Conservation (phyloP, 1,140 invertebrate species). For the Laupala kohalensis region DNA sequence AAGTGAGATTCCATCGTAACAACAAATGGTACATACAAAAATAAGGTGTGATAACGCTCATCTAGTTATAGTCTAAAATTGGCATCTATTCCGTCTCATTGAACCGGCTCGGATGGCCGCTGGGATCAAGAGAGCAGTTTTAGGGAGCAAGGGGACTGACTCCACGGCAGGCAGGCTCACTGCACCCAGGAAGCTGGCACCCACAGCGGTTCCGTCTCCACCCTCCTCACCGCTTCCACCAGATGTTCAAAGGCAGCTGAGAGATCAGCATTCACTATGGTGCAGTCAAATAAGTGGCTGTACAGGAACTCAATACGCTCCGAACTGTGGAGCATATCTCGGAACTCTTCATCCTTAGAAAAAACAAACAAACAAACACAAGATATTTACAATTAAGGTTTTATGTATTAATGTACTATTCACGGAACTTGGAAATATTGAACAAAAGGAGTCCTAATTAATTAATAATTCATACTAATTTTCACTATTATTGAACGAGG, state of each 20-base stretch:
- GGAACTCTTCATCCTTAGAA: constrained; percentile 78
- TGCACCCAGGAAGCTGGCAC: constrained; percentile 90
- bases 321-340: constrained; percentile 75
- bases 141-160: background rate
- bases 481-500: no score
- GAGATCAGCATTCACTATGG: constrained; percentile 83
- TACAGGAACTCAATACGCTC: constrained; percentile 88
- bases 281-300: constrained; percentile 88
- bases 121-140: background rate
- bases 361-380: background rate
- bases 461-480: no score
- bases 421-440: no score
- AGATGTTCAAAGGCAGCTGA: constrained; percentile 77
- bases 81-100: background rate
- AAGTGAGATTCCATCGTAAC: background rate
- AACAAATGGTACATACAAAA: background rate
- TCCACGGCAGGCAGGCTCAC: constrained; percentile 29
- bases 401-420: no score
- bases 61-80: background rate
- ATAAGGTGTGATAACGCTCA: background rate
- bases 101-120: background rate
- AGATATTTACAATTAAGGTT: no score
- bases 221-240: constrained; percentile 60
- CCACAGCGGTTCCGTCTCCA: constrained; percentile 92
- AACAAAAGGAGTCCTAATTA: no score